These are phyloP conservation scores for Laothoe populi DNA, from an alignment of 2,888 invertebrate species.

Conservation along the genomic window DNA sequence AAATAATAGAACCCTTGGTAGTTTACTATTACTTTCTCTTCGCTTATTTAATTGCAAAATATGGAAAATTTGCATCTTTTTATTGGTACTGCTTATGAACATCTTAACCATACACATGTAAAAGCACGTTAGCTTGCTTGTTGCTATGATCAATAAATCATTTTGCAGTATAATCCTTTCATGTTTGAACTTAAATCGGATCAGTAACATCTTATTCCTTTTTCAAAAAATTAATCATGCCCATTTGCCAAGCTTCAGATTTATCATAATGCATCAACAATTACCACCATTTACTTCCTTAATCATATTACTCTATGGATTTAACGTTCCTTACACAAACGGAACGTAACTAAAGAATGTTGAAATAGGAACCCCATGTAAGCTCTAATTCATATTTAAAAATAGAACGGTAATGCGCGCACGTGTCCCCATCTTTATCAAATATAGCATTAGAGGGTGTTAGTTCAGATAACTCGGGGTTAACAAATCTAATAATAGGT, in stretches of 20 bases:
- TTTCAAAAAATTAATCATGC: too few relatives aligned
- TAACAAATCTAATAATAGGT: conserved; percentile 4
- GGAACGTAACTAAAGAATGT: conserved; percentile 16
- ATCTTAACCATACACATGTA: too few relatives aligned
- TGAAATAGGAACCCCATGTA: conserved; percentile 12
- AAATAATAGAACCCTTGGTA: too few relatives aligned
- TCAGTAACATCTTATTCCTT: too few relatives aligned
- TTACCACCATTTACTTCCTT: neutral
- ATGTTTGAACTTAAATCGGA: too few relatives aligned
- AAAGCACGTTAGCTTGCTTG: too few relatives aligned
- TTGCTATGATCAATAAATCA: too few relatives aligned
- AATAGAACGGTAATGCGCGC: conserved; percentile 17
- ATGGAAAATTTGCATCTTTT: too few relatives aligned
- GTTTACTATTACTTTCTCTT: too few relatives aligned
- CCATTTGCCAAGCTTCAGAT: neutral
- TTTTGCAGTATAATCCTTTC: too few relatives aligned
- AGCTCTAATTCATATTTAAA: conserved; percentile 6
- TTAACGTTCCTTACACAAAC: neutral
- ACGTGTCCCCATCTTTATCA: conserved; percentile 15
- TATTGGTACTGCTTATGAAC: too few relatives aligned
- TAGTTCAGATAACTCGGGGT: conserved; percentile 15
- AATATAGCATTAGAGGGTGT: conserved; percentile 19
- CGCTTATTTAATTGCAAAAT: too few relatives aligned
- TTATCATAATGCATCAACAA: neutral
- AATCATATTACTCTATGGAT: neutral